Evolutionary conservation across 2,113 vertebrate species (phyloP).

Genomic region (Seriola aureovittata): DNA sequence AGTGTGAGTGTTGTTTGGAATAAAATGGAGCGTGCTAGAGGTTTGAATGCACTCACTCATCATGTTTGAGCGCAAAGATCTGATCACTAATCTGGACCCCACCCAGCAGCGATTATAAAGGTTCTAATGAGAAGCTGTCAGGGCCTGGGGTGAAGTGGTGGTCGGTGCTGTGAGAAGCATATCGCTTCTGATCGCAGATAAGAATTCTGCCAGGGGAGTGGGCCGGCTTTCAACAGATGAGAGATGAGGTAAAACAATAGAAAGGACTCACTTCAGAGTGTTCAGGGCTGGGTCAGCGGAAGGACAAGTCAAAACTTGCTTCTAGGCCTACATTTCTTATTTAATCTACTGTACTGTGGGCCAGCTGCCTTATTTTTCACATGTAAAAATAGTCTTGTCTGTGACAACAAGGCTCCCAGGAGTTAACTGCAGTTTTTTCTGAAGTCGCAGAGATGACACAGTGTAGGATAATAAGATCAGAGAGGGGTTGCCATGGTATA

Average conservation of each 20-base stretch:
- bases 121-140: conserved; percentile 46
- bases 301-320: conserved; percentile 40
- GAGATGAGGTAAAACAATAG: conserved; percentile 60
- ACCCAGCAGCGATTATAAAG: conserved; percentile 35
- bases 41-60: conserved; percentile 51
- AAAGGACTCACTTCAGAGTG: conserved; percentile 10
- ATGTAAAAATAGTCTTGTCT: conserved; percentile 21
- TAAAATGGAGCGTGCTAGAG: conserved; percentile 9
- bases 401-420: conserved; percentile 18
- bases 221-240: conserved; percentile 37
- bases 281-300: conserved; percentile 28
- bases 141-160: conserved; percentile 39
- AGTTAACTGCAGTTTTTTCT: conserved; percentile 34
- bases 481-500: conserved; percentile 26
- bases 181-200: conserved; percentile 54
- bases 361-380: conserved; percentile 30
- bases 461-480: conserved; percentile 35
- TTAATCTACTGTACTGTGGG: conserved; percentile 10
- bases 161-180: conserved; percentile 35
- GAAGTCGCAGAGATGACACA: conserved; percentile 31
- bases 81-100: conserved; percentile 44
- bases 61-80: conserved; percentile 23
- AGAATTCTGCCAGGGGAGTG: conserved; percentile 29
- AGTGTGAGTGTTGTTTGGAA: conserved; percentile 13
- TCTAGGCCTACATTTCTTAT: background rate